Conservation (phyloP, 2,888 invertebrate genomes). For the Callosobruchus maculatus region DNA sequence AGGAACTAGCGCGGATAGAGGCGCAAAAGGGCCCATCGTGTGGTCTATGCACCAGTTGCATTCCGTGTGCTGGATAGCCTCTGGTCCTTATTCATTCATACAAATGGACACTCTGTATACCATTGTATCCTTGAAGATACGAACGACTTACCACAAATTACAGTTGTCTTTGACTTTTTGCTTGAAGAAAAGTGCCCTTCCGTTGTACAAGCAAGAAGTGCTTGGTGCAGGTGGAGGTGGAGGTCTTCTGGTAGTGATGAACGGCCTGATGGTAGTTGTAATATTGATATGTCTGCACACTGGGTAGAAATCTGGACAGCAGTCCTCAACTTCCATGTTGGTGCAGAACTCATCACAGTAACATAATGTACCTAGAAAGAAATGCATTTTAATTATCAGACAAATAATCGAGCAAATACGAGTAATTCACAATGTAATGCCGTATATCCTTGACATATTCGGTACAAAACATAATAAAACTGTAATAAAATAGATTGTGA, state of each 20-base stretch:
- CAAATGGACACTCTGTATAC: too few species aligned
- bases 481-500: background rate
- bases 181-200: conserved; percentile 49
- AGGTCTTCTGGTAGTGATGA: conserved; percentile 18
- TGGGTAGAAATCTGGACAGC: conserved; percentile 86
- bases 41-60: conserved; percentile 10
- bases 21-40: too few species aligned
- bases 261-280: conserved; percentile 16
- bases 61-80: conserved; percentile 65
- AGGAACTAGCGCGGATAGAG: too few species aligned
- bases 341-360: conserved; percentile 95
- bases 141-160: conserved; percentile 72
- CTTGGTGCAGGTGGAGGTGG: conserved; percentile 47
- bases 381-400: background rate
- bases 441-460: background rate
- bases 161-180: conserved; percentile 62
- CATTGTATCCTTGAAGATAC: too few species aligned
- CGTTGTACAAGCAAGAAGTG: conserved; percentile 54
- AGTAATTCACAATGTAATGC: background rate
- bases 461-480: background rate
- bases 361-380: conserved; percentile 69
- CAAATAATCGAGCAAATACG: too few species aligned
- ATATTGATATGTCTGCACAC: conserved; percentile 56
- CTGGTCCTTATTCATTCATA: too few species aligned
- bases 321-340: conserved; percentile 69